A percentile compares a stretch with the other conserved stretches of the same genome.
Evolutionary conservation across 2,113 vertebrate species (phyloP).

Genomic region (Trichechus manatus): DNA sequence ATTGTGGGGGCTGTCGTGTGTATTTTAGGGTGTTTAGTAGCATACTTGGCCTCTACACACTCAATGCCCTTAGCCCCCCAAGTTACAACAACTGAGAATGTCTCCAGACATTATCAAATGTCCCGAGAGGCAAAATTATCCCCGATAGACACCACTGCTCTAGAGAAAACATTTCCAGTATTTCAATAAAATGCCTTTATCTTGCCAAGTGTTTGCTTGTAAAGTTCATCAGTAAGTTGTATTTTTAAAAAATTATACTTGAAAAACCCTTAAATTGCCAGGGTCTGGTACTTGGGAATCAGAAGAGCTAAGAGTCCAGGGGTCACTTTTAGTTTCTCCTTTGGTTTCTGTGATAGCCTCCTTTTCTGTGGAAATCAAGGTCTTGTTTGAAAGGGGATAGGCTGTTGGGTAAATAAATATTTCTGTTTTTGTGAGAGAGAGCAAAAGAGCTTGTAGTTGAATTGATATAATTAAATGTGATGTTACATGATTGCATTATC

Average conservation of each 20-base stretch:
- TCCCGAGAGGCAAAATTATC: neutral
- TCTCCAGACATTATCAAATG: neutral
- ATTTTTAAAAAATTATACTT: neutral
- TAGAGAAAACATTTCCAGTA: constrained; percentile 13
- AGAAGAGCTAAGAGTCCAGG: neutral
- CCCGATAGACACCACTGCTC: neutral
- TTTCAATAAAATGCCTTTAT: constrained; percentile 49
- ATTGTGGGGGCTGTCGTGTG: neutral
- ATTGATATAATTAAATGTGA: constrained; percentile 20
- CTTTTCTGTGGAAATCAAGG: constrained; percentile 34
- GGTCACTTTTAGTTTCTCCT: neutral
- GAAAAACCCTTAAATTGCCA: constrained; percentile 30
- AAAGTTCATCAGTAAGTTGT: constrained; percentile 30
- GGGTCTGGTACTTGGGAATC: neutral
- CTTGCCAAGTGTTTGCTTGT: constrained; percentile 9
- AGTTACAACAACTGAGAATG: neutral
- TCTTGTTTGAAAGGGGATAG: constrained; percentile 24
- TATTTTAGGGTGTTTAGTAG: neutral
- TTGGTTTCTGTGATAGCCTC: constrained; percentile 41
- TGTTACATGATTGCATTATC: constrained; percentile 16
- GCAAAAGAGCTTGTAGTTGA: constrained; percentile 25
- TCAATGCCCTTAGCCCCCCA: neutral
- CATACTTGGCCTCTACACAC: neutral
- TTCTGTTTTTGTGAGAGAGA: neutral
- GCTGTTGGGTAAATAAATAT: neutral